These are phyloP conservation scores for Cephalopterus ornatus DNA, from an alignment of 2,113 vertebrate genomes.

Conservation along the genomic window DNA sequence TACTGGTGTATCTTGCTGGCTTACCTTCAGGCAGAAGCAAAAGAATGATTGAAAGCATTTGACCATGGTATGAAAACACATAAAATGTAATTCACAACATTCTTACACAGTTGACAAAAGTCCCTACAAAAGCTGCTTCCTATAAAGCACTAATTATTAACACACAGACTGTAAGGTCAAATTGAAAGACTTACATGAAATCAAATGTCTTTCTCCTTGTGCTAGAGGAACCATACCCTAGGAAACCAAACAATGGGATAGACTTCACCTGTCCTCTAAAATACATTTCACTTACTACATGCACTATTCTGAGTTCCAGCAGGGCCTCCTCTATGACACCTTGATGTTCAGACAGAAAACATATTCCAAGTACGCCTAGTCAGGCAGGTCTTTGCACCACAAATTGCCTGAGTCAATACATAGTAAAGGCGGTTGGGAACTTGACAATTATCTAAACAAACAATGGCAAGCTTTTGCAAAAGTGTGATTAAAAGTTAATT, in stretches of 20 bases:
- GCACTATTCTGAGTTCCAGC: background rate
- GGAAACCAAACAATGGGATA: background rate
- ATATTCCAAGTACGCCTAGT: background rate
- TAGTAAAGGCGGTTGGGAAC: background rate
- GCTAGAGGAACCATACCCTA: background rate
- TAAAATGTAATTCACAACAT: background rate
- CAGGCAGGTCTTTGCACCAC: background rate
- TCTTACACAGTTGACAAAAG: background rate
- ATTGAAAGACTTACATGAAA: background rate
- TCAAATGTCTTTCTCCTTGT: background rate
- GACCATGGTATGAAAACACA: background rate
- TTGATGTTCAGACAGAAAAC: background rate
- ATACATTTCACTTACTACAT: rapidly evolving
- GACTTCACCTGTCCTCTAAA: background rate
- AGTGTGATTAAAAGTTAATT: background rate
- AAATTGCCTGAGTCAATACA: background rate
- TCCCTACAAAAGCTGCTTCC: background rate
- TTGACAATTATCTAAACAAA: background rate
- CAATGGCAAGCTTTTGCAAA: background rate
- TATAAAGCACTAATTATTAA: background rate
- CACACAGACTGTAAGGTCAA: background rate
- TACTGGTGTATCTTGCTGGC: background rate
- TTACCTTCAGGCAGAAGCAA: background rate
- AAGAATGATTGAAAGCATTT: background rate
- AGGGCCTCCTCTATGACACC: background rate